Conservation (phyloP, 2,888 invertebrate species). For the Euproctis similis region DNA sequence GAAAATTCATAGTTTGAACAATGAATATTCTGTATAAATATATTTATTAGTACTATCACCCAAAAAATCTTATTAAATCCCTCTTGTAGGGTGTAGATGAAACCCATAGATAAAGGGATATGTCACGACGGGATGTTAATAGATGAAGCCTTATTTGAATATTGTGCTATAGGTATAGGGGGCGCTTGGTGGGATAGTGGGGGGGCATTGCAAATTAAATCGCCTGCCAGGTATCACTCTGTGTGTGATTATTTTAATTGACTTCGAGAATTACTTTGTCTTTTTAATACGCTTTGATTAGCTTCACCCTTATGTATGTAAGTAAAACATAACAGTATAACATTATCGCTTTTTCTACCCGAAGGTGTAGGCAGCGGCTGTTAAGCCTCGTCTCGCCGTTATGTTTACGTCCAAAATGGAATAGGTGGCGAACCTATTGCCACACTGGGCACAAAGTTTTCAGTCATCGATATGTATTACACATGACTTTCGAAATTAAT, state of each 20-base stretch:
- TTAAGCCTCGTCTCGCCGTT: too few species aligned
- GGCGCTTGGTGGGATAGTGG: slow-evolving; percentile 27
- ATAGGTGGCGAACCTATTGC: too few species aligned
- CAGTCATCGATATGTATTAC: too few species aligned
- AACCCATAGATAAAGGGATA: slow-evolving; percentile 64
- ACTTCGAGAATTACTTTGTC: slow-evolving; percentile 6
- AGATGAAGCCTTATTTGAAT: slow-evolving; percentile 74
- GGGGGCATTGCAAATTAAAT: slow-evolving; percentile 70
- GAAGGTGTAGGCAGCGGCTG: too few species aligned
- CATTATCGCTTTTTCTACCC: too few species aligned
- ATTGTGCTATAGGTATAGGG: slow-evolving; percentile 48
- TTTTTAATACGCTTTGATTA: too few species aligned
- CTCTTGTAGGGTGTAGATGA: slow-evolving; percentile 50
- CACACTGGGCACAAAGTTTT: too few species aligned
- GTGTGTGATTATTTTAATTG: slow-evolving; percentile 25
- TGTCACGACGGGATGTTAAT: slow-evolving; percentile 66
- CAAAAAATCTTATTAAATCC: slow-evolving; percentile 21
- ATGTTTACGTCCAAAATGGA: too few species aligned
- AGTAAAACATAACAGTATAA: not conserved
- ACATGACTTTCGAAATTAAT: too few species aligned
- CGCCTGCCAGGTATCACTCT: slow-evolving; percentile 44
- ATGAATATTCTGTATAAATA: too few species aligned
- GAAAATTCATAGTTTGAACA: too few species aligned
- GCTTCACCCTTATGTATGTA: not conserved
- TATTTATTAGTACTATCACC: slow-evolving; percentile 1